Evolutionary conservation across 1,140 invertebrate species (phyloP).

Genomic region (Ephestia elutella): DNA sequence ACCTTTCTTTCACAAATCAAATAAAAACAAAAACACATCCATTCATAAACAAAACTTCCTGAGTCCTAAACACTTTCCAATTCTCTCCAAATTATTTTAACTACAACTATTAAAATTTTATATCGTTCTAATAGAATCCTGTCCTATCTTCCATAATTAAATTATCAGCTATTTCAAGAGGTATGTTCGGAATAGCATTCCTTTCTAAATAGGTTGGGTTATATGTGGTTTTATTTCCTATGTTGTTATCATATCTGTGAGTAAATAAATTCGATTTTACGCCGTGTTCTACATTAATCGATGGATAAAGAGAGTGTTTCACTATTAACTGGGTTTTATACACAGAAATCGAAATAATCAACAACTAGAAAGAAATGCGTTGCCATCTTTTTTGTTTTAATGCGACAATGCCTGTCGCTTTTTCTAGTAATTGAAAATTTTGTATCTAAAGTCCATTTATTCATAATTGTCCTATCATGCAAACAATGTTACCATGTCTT

Average conservation of each 20-base stretch:
- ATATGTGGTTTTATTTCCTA: background rate
- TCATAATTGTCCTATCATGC: too few species aligned
- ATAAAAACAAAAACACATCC: background rate
- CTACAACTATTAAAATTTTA: constrained; percentile 22
- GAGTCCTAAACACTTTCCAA: constrained; percentile 18
- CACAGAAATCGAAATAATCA: background rate
- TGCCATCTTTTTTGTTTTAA: too few species aligned
- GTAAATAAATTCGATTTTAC: constrained; percentile 62
- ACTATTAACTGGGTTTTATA: background rate
- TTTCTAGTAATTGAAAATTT: too few species aligned
- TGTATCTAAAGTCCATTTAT: too few species aligned
- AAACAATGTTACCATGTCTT: too few species aligned
- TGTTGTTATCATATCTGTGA: constrained; percentile 33
- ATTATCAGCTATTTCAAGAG: constrained; percentile 27
- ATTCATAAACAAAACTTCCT: background rate
- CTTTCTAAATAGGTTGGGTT: constrained; percentile 1
- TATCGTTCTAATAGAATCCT: constrained; percentile 32
- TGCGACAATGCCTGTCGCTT: too few species aligned
- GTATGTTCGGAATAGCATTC: constrained; percentile 1
- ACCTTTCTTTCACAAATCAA: background rate
- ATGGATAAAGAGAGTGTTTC: constrained; percentile 14
- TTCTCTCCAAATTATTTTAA: constrained; percentile 16
- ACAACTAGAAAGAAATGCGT: too few species aligned
- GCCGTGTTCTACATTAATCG: constrained; percentile 47
- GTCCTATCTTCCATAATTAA: constrained; percentile 40